phyloP scores from a whole-genome alignment of 2,888 invertebrate genomes.

The Zele albiditarsus region DNA sequence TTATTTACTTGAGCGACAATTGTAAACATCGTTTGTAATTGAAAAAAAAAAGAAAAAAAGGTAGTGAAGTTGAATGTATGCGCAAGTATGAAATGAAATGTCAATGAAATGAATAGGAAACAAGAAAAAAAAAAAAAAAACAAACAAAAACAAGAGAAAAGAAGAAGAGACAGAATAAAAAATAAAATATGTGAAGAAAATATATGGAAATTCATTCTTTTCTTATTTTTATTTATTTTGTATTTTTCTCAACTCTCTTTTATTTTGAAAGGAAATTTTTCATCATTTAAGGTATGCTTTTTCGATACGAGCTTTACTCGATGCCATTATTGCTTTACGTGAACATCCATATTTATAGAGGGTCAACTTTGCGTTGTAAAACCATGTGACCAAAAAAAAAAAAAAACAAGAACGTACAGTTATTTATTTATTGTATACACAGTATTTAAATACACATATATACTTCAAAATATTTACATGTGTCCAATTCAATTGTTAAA shows the following conservation, averaged over 20 bases:
- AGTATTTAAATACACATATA: too few relatives aligned
- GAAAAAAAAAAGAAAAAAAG: neutral
- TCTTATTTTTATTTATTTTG: neutral
- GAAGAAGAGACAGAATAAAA: neutral
- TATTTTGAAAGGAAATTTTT: neutral
- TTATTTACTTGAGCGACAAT: neutral
- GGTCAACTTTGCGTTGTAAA: constrained; percentile 51
- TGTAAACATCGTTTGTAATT: neutral
- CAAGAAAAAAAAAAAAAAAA: neutral
- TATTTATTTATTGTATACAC: too few relatives aligned
- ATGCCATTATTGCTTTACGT: constrained; percentile 53
- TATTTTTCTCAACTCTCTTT: neutral
- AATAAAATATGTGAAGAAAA: neutral
- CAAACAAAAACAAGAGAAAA: neutral
- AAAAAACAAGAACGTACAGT: too few relatives aligned
- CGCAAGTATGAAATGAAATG: neutral
- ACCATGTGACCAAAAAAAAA: neutral
- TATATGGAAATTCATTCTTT: neutral
- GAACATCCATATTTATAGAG: constrained; percentile 59
- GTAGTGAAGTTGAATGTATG: neutral
- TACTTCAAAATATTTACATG: too few relatives aligned
- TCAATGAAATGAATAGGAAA: neutral
- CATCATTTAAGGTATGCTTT: neutral
- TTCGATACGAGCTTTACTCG: neutral
- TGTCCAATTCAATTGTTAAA: too few relatives aligned